Base-by-base conservation (phyloP, 2,888 invertebrate genomes). In the Ceratothoa steindachneri region DNA sequence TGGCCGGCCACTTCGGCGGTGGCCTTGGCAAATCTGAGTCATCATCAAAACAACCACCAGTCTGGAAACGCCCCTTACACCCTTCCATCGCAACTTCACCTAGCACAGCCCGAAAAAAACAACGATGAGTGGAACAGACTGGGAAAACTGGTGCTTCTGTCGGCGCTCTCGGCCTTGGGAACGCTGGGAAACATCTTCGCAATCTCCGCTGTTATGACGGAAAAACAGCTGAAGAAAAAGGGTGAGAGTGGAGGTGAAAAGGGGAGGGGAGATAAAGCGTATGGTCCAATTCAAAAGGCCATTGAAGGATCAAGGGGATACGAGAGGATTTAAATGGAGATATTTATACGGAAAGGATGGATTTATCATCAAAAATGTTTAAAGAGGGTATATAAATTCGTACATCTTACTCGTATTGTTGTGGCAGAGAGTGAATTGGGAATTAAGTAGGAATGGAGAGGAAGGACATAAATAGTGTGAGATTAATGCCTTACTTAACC, bases 151-250 rank as follows among this genome's bases (percentile, higher is more conserved):
- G 83, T 91, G 4, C 84, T 90, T 31, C 84, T 90, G 69, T 88
- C 89, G 0, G 87, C 88, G 1, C 85, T 90, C 79, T 87, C 90
- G 0, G 88, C 89, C 0, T 84, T 89, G 67, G 90, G 90, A 9
- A 89, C 89, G 81, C 87, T 90, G 82, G 92, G 91, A 0, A 90
- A 91, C 82, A 89, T 91, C 19, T 93, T 90, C 82, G 88, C 91
- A 86, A 91, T 91, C 77, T 91, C 90, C 80, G 88, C 90, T 4
- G 88, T 90, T 74, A 89, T 90, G 87, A 89, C 90, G 52, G 90
- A 90, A 81, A 90, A 90, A 81, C 89, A 89, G 82, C 85, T 90
- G 5, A 88, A 89, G 82, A 89, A 88, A 83, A 85, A 88, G 86
- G 90, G 90, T 89, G 83, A 82, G 84, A 60, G n/a, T n/a, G n/a